Base-by-base conservation (phyloP, 2,797 vertebrate species). In the Galagoides demidoff region DNA sequence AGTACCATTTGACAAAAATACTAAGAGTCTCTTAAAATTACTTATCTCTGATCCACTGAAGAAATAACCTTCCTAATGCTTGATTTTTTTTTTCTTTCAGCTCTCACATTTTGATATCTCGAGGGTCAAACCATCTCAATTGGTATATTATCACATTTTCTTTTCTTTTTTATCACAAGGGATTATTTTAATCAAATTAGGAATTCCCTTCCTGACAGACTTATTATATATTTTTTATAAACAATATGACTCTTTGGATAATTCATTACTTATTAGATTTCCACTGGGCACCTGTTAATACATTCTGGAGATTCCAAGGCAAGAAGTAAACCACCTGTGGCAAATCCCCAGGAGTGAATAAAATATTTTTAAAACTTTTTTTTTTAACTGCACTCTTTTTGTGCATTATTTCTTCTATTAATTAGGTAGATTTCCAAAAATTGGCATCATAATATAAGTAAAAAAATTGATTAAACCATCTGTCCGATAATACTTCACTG, bases 401-500 rank as follows among this genome's bases (percentile, higher is more conserved):
- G 64, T 74, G 4, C 45, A 68, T 77, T 81, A 61, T 25, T 77
- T 95, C 95, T 55, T 88, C 8, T 85, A 93, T 71, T 76, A 90
- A 89, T 95, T 97, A 34, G 23, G 27, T 37, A 31, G 22, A 49
- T 95, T 96, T 97, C 76, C 25, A 57, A 92, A 96, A 95, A 31
- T 34, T 95, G 85, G 12, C 45, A 92, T 52, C 55, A 68, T 37
- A 82, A 82, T 29, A 55, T 71, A 96, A 89, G 87, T 92, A 97
- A 98, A 95, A 97, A 94, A 70, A 37, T 25, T 90, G 90, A 97
- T 97, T 96, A 98, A 61, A 74, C 73, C 89, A 97, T 96, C 94
- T 98, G 95, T 92, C 92, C 73, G 92, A 90, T 77, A 96, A 94
- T 86, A 57, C 77, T 95, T 92, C n/a, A 79, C 34, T 49, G 88